Percentiles rank a stretch among this genome's conserved stretches.
Evolutionary conservation across 1,140 invertebrate genomes (phyloP).

Genomic region (Trinorchestia longiramus): DNA sequence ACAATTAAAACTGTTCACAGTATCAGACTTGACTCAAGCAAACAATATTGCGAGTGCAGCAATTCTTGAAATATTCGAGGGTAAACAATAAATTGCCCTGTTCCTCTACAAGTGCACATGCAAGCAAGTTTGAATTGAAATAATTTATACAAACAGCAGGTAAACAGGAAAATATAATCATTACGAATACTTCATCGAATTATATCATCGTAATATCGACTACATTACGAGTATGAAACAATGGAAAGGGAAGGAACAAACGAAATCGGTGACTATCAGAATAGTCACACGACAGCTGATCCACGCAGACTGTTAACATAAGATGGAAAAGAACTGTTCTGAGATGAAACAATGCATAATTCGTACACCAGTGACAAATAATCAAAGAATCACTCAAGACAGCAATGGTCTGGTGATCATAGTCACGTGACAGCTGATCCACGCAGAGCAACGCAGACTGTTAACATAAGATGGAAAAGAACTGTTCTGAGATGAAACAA

Average conservation of each 20-base stretch:
- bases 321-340: no score
- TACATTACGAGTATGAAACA: no score
- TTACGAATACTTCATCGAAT: no score
- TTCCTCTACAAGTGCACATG: background rate
- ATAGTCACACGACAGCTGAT: no score
- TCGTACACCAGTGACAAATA: no score
- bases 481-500: background rate
- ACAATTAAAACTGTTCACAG: background rate
- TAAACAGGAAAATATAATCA: background rate
- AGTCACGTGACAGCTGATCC: background rate
- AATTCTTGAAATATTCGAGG: background rate
- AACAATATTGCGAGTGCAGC: background rate
- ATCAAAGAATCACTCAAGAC: no score
- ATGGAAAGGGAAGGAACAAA: no score
- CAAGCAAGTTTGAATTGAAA: background rate
- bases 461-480: background rate
- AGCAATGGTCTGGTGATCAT: background rate
- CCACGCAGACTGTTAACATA: no score
- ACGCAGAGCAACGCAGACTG: background rate
- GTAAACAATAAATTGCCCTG: background rate
- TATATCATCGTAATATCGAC: no score
- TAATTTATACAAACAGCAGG: background rate
- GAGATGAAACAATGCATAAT: no score
- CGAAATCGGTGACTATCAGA: no score
- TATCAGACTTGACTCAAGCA: background rate